phyloP scores from a whole-genome alignment of 2,113 vertebrate species.

The Sarotherodon lohbergeri region DNA sequence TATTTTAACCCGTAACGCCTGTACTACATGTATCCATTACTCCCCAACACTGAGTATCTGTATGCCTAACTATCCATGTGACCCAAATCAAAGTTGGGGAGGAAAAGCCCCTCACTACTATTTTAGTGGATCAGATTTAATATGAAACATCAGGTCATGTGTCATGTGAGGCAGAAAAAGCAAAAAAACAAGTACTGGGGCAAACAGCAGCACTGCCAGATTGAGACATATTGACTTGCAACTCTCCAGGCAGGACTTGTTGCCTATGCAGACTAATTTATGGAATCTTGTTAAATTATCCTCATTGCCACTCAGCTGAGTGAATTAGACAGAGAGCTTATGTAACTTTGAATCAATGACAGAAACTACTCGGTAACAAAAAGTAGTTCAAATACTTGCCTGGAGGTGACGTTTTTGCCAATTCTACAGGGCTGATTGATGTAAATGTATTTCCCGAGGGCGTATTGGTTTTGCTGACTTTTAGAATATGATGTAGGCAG shows the following conservation, averaged over 20 bases:
- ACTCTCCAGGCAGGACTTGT: constrained; percentile 5
- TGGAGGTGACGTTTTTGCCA: not conserved
- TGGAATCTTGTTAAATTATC: constrained; percentile 21
- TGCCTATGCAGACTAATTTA: constrained; percentile 21
- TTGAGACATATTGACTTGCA: constrained; percentile 3
- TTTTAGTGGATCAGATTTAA: not conserved
- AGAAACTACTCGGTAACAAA: not conserved
- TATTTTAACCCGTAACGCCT: not conserved
- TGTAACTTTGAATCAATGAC: not conserved
- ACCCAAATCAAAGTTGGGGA: not conserved
- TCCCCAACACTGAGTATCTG: not conserved
- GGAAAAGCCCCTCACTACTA: not conserved
- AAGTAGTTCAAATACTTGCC: not conserved
- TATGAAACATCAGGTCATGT: not conserved
- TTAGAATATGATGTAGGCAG: not conserved
- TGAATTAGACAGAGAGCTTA: not conserved
- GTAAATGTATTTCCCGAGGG: not conserved
- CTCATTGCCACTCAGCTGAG: not conserved
- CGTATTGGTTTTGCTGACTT: not conserved
- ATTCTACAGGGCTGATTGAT: not conserved
- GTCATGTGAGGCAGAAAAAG: not conserved
- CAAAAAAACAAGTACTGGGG: not conserved
- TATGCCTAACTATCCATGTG: not conserved
- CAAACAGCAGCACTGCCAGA: not conserved
- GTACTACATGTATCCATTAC: not conserved